A percentile compares a stretch with the other conserved stretches of the same genome.
phyloP scores from a whole-genome alignment of 2,888 invertebrate species.

The Lordiphosa andalusiaca region DNA sequence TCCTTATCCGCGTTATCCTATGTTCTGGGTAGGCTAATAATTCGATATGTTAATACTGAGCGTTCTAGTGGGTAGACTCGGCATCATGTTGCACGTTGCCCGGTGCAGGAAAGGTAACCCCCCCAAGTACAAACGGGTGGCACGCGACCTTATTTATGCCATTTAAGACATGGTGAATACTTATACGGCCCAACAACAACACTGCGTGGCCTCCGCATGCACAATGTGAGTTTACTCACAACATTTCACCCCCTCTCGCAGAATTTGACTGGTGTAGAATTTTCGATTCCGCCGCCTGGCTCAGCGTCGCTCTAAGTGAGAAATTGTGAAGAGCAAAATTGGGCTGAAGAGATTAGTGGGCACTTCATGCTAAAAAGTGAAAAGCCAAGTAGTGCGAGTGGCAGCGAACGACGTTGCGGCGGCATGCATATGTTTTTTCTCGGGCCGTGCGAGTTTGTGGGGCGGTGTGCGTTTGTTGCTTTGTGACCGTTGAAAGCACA shows the following conservation, averaged over 20 bases:
- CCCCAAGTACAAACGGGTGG: slow-evolving; percentile 52
- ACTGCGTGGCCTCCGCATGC: slow-evolving; percentile 28
- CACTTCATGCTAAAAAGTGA: slow-evolving; percentile 74
- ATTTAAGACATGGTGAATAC: slow-evolving; percentile 72
- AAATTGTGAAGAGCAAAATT: slow-evolving; percentile 62
- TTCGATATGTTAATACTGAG: slow-evolving; percentile 74
- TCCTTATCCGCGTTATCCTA: slow-evolving; percentile 74
- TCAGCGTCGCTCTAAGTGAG: slow-evolving; percentile 49
- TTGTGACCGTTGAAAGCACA: slow-evolving; percentile 45
- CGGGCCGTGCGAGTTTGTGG: slow-evolving; percentile 35
- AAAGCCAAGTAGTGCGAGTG: slow-evolving; percentile 77
- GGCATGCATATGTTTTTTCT: slow-evolving; percentile 76
- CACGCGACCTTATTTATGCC: slow-evolving; percentile 80
- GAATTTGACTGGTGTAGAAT: slow-evolving; percentile 23
- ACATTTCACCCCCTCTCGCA: slow-evolving; percentile 45
- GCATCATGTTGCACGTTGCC: slow-evolving; percentile 54
- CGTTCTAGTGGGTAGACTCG: slow-evolving; percentile 48
- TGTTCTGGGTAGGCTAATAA: slow-evolving; percentile 77
- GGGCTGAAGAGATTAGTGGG: slow-evolving; percentile 72
- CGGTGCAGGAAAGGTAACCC: slow-evolving; percentile 25
- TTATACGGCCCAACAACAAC: slow-evolving; percentile 39
- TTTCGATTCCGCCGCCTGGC: slow-evolving; percentile 33
- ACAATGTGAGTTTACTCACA: slow-evolving; percentile 31
- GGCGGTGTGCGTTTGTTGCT: slow-evolving; percentile 56
- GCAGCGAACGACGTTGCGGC: slow-evolving; percentile 73